Evolutionary conservation across 1,140 invertebrate species (phyloP).

Genomic region (Diorhabda sublineata): DNA sequence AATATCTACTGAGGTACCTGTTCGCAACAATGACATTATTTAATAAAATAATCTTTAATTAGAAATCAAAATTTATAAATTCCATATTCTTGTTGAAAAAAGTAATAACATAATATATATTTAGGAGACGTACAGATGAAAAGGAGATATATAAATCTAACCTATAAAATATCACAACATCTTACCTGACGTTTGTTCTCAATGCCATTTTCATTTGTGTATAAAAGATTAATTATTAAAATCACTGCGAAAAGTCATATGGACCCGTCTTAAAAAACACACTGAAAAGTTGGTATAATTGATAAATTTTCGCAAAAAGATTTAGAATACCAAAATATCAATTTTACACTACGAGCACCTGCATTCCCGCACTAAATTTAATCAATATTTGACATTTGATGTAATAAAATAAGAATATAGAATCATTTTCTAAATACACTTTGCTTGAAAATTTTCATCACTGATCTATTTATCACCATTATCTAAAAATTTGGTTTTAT

Average conservation of each 20-base stretch:
- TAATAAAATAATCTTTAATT: too few species aligned
- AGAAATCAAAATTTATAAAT: too few species aligned
- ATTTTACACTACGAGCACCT: background rate
- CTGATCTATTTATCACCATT: background rate
- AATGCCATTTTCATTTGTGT: background rate
- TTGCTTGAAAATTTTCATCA: background rate
- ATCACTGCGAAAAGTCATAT: conserved; percentile 2
- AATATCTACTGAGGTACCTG: background rate
- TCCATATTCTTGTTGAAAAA: too few species aligned
- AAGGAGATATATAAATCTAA: background rate
- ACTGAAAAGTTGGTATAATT: background rate
- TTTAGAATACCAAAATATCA: background rate
- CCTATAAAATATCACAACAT: background rate
- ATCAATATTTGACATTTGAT: background rate
- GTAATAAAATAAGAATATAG: background rate
- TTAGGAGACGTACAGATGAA: too few species aligned
- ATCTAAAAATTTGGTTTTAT: background rate
- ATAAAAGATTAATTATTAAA: background rate
- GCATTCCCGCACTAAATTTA: background rate
- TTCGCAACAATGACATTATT: too few species aligned
- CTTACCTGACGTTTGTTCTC: background rate
- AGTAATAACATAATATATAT: too few species aligned
- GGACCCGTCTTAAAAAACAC: background rate
- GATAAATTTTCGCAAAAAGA: background rate
- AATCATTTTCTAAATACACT: background rate